Conservation (phyloP, 2,113 vertebrate species). For the Nipponia nippon region DNA sequence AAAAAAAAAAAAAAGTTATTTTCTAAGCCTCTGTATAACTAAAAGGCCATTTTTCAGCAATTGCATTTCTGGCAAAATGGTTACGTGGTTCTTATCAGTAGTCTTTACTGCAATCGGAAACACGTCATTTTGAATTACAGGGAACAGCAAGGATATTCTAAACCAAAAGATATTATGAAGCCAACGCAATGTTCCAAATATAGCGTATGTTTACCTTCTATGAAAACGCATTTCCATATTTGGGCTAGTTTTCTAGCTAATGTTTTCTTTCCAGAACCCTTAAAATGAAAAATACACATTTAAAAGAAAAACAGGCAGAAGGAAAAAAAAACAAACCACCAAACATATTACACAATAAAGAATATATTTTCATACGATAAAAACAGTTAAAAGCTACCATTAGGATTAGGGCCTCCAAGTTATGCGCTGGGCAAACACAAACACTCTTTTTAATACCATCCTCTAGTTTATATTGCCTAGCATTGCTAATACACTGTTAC, state of each 20-base stretch:
- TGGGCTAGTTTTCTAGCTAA: slow-evolving; percentile 83
- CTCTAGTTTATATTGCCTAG: not conserved
- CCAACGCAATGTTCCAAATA: not conserved
- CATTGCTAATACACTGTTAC: not conserved
- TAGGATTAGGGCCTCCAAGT: not conserved
- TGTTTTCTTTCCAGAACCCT: slow-evolving; percentile 91
- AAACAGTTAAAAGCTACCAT: not conserved
- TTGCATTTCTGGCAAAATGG: not conserved
- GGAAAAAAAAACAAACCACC: not conserved
- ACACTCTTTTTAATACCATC: not conserved
- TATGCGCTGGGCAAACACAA: not conserved
- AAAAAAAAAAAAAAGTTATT: not conserved
- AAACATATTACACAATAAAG: not conserved
- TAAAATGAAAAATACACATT: slow-evolving; percentile 50
- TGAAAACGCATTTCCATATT: slow-evolving; percentile 82
- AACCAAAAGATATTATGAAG: not conserved
- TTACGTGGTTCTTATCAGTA: not conserved
- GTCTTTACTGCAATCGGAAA: not conserved
- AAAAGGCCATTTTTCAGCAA: not conserved
- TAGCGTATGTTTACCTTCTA: slow-evolving; percentile 82
- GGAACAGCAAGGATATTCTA: not conserved
- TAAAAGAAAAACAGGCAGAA: not conserved
- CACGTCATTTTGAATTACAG: not conserved
- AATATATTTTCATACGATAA: not conserved
- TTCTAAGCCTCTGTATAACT: not conserved